Evolutionary conservation across 2,113 vertebrate species (phyloP), one percentile per base, ranked within the genome.

Genomic region (Phoxinus phoxinus): DNA sequence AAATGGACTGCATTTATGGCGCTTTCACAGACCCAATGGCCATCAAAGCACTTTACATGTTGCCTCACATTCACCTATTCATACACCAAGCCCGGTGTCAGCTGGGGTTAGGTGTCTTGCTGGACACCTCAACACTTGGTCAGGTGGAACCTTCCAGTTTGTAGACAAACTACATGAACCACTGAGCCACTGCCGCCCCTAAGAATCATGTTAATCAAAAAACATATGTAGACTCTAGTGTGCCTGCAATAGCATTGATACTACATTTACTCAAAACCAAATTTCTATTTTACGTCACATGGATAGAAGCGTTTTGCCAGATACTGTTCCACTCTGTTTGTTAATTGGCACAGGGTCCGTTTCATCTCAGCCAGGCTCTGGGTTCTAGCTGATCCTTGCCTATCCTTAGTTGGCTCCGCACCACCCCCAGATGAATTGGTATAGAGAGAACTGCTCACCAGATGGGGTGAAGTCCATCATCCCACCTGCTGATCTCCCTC

Each of bases 391-490:
- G 61, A 81, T 81, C 41, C 79, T 32, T 27, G 35, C 9, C 61
- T 48, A 67, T 67, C 79, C 44, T 48, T 67, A 46, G 15, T 21
- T 48, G 61, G 77, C 56, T 9, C 32, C 7, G 1, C 17, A 61
- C 59, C 11, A 48, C 44, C 63, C 9, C 6, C 41, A 32, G 79
- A 41, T 81, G 37, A 67, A 81, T 19, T 67, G 74, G 27, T 58
- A n/a, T 15, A 58, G 32, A 23, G 32, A 23, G 32, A 23, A 79
- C 53, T 41, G 41, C 21, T n/a, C 32, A 61, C 32, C 53, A 61
- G 77, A 61, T 80, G 35, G 53, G 51, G 41, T 65, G 41, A 67
- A 48, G 79, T 48, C 19, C 30, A 65, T 63, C 78, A 81, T 65
- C n/a, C 27, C 59, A 46, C 58, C 37, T 81, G 59, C 41, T 65